Evolutionary conservation across 1,140 invertebrate genomes (phyloP), one percentile per base, ranked within the genome.

Genomic region (Stegodyphus dumicola): DNA sequence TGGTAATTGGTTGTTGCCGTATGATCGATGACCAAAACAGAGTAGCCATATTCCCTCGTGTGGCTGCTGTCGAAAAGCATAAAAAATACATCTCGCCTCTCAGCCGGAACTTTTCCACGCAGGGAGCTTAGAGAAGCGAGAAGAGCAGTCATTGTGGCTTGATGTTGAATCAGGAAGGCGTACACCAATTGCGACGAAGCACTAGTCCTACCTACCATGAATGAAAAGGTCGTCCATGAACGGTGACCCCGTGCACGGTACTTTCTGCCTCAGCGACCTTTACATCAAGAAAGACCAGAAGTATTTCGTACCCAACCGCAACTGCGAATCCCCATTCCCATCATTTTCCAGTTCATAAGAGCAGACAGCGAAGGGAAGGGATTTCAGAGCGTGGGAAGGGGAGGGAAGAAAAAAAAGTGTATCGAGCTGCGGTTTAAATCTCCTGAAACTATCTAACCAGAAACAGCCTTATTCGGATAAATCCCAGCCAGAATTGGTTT

Each of bases 301-400:
- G 80, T 53, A 67, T 74, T 51, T 18, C 51, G n/a, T 65, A 52
- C 71, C 51, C 66, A 51, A 53, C 53, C 67, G 9, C 17, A 56
- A 73, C n/a, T 64, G 18, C 66, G 64, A 73, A 64, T 73, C 33
- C 70, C 67, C 64, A 75, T 33, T 75, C 56, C 70, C 75, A 67
- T 83, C 71, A 83, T 74, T 83, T 83, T 67, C 15, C 80, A 71
- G 15, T 18, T 67, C 80, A 83, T 83, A 51, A 70, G 70, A 53
- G 69, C 74, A 60, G 53, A 56, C 56, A 56, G 74, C 56, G 56
- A 56, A 13, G 56, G 74, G 18, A 76, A 76, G 54, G 54, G 33
- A 60, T 60, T 13, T 11, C 13, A 33, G 56, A 76, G 74, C 15
- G 48, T 60, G 48, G 18, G 53, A 78, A 17, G 53, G 53, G 33